phyloP scores from a whole-genome alignment of 2,113 vertebrate genomes.

The Silurus glanis region DNA sequence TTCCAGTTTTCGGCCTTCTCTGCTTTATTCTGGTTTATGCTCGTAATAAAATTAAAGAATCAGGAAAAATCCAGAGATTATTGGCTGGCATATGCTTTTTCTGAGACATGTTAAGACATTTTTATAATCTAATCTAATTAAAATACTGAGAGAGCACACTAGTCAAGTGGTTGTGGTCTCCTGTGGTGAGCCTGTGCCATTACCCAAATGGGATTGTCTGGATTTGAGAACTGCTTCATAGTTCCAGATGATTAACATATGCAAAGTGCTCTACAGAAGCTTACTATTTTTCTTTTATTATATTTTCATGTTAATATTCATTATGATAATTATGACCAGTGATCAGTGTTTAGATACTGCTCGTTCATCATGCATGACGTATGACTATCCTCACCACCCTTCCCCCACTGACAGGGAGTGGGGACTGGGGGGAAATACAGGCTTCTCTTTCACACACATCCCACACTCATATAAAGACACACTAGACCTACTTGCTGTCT shows the following conservation, averaged over 20 bases:
- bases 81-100: background rate
- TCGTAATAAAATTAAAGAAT: background rate
- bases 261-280: too few relatives aligned
- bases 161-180: too few relatives aligned
- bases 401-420: conserved; percentile 15
- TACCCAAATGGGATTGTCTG: too few relatives aligned
- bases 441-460: background rate
- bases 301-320: background rate
- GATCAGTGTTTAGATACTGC: background rate
- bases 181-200: too few relatives aligned
- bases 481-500: background rate
- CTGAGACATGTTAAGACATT: background rate
- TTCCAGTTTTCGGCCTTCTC: background rate
- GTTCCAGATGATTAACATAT: background rate
- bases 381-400: background rate
- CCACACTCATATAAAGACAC: background rate
- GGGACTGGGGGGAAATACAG: background rate
- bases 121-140: background rate
- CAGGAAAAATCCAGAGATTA: background rate
- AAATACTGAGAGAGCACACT: background rate
- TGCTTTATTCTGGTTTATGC: background rate
- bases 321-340: too few relatives aligned
- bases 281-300: background rate
- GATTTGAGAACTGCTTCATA: too few relatives aligned
- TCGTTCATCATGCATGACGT: background rate